A percentile compares a stretch with the other conserved stretches of the same genome.
phyloP scores from a whole-genome alignment of 1,140 invertebrate genomes.

The Epicauta chinensis region DNA sequence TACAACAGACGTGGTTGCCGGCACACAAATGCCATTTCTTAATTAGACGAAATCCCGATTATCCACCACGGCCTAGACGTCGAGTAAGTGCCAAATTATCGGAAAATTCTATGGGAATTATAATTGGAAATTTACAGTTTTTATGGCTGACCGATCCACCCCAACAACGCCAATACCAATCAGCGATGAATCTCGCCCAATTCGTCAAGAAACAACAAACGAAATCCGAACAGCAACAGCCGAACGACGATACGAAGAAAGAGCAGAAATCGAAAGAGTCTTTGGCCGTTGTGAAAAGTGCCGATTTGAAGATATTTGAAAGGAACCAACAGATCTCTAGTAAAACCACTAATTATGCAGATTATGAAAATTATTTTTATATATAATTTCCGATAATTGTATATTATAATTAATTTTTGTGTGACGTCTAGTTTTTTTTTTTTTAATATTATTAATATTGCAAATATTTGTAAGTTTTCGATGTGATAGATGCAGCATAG shows the following conservation, averaged over 20 bases:
- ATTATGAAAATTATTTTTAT: conserved; percentile 58
- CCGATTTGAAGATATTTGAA: conserved; percentile 35
- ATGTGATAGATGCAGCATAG: conserved; percentile 15
- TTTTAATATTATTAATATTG: no score
- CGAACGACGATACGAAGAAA: neutral
- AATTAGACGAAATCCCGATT: conserved; percentile 69
- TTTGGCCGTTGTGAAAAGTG: conserved; percentile 28
- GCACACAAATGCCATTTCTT: conserved; percentile 65
- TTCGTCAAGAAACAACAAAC: conserved; percentile 33
- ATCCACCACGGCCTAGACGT: conserved; percentile 55
- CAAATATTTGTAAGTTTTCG: no score
- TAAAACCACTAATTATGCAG: conserved; percentile 46
- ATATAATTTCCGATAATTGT: conserved; percentile 41
- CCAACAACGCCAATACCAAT: conserved; percentile 24
- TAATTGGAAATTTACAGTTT: conserved; percentile 29
- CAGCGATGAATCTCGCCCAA: conserved; percentile 28
- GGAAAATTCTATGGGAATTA: neutral
- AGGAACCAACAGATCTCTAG: conserved; percentile 40
- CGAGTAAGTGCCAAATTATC: conserved; percentile 46
- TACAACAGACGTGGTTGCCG: conserved; percentile 69
- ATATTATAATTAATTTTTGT: conserved; percentile 8
- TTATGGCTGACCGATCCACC: conserved; percentile 34
- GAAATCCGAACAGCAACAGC: conserved; percentile 22
- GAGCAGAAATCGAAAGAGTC: conserved; percentile 10
- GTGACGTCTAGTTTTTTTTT: conserved; percentile 21